phyloP scores from a whole-genome alignment of 2,113 vertebrate genomes.

The Ramphastos sulfuratus region DNA sequence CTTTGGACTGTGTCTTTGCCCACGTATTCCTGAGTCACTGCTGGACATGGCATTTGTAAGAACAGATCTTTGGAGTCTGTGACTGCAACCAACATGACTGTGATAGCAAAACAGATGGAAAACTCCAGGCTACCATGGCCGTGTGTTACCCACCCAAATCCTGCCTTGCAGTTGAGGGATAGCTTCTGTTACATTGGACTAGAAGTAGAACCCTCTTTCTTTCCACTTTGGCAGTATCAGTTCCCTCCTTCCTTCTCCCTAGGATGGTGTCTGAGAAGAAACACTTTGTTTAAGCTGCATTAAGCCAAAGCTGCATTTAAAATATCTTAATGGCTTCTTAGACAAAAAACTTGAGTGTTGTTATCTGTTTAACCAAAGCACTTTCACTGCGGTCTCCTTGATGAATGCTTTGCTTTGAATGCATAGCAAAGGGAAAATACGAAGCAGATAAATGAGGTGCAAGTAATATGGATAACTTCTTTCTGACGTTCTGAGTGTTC shows the following conservation, averaged over 20 bases:
- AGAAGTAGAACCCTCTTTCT: neutral
- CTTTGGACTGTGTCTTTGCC: neutral
- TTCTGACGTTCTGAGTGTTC: neutral
- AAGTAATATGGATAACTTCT: neutral
- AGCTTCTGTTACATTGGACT: neutral
- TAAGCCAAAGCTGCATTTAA: neutral
- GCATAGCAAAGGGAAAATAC: neutral
- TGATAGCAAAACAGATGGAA: neutral
- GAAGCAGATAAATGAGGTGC: neutral
- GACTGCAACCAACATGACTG: neutral
- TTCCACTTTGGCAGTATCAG: neutral
- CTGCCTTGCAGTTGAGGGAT: neutral
- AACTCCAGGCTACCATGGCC: neutral
- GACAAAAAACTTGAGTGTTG: neutral
- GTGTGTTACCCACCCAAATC: neutral
- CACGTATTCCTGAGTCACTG: neutral
- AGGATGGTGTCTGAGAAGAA: neutral
- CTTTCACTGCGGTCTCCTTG: neutral
- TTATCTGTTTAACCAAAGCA: neutral
- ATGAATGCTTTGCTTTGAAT: neutral
- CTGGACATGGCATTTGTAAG: neutral
- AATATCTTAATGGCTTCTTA: neutral
- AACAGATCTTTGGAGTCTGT: neutral
- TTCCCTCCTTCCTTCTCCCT: neutral
- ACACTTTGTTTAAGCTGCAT: accelerated